Percentiles rank a stretch among this genome's conserved stretches.
phyloP scores from a whole-genome alignment of 2,797 vertebrate genomes.

The Enteromius thamalakanensis region DNA sequence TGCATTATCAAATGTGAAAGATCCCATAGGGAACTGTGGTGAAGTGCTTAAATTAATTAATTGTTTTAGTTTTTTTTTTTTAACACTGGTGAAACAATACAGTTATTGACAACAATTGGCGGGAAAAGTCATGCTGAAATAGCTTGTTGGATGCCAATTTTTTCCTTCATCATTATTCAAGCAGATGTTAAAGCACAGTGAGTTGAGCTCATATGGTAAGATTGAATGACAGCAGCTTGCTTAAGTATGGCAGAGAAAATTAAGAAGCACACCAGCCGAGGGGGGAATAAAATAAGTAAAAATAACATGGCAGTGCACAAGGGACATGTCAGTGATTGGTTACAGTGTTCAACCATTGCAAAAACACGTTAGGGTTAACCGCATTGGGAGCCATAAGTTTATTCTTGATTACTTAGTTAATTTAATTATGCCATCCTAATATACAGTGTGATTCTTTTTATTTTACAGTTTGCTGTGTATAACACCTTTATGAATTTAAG shows the following conservation, averaged over 20 bases:
- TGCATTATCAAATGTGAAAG: conserved; percentile 11
- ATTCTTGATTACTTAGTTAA: conserved; percentile 1
- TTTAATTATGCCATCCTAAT: neutral
- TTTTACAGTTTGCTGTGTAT: neutral
- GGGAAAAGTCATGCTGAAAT: neutral
- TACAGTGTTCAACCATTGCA: neutral
- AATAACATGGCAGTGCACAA: conserved; percentile 2
- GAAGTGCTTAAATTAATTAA: neutral
- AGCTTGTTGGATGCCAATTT: neutral
- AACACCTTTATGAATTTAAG: neutral
- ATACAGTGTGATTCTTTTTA: neutral
- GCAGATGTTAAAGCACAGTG: neutral
- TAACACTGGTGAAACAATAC: conserved; percentile 1
- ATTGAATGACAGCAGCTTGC: neutral
- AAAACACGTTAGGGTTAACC: neutral
- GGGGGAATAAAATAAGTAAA: neutral
- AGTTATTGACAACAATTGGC: conserved; percentile 38
- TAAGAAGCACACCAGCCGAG: neutral
- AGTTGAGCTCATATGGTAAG: conserved; percentile 1
- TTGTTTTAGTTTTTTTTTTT: neutral
- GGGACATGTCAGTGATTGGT: neutral
- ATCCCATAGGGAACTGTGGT: conserved; percentile 3
- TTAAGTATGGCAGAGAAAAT: neutral
- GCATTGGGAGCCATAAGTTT: neutral
- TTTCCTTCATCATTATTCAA: conserved; percentile 2